Evolutionary conservation across 2,113 vertebrate species (phyloP), one percentile per base, ranked within the genome.

Genomic region (Scatophagus argus): DNA sequence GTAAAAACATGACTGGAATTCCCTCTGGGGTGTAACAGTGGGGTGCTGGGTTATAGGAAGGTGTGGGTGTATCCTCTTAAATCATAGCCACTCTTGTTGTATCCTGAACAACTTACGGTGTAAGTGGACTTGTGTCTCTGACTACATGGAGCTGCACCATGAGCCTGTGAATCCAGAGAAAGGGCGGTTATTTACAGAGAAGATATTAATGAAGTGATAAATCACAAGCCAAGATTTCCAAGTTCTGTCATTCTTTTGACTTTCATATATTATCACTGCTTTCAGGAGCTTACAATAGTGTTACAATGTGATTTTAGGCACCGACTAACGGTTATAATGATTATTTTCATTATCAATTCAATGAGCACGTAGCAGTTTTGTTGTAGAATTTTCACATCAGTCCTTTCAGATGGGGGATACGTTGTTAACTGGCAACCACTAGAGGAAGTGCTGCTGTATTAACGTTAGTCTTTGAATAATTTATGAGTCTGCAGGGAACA

Each of bases 51-150:
- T 29, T n/a, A n/a, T 1, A 1, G 44, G 65, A 71, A 51, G 23
- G 52, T 21, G 25, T 23, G 34, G 7, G 43, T 47, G 27, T 41
- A 29, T n/a, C 17, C 19, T 55, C 10, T 3, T 36, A 17, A 13
- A 38, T 41, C 5, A 29, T 1, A 46, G 4, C 23, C 25, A 2
- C 23, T 39, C 6, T 61, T 56, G 29, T 31, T 31, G 5, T 43
- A 43, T 56, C 23, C 25, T 36, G 17, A 46, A 31, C 2, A 16
- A 62, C 91, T 93, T 65, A 93, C 93, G 16, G 89, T 83, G 68
- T 87, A 88, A 2, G 82, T 81, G 52, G 84, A 88, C 56, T 76
- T 87, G 43, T 86, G 69, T 65, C 87, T 90, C 49, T 52, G 81
- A 29, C 36, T 39, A 41, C 62, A 83, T 10, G 72, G 7, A 11